A percentile compares a stretch with the other conserved stretches of the same genome.
phyloP scores from a whole-genome alignment of 2,113 vertebrate genomes.

The Otis tarda region DNA sequence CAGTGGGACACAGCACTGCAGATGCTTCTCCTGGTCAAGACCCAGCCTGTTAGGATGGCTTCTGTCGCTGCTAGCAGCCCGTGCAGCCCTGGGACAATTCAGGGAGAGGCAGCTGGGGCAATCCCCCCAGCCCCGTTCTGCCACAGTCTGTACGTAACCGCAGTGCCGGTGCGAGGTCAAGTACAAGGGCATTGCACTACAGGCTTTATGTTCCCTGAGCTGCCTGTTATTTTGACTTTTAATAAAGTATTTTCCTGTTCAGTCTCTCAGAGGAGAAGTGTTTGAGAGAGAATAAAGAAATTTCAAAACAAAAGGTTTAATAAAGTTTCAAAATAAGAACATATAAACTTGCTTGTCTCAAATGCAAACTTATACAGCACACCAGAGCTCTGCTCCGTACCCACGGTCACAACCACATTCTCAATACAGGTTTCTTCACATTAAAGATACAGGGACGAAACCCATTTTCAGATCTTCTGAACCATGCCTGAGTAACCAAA shows the following conservation, averaged over 20 bases:
- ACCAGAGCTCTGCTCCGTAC: not conserved
- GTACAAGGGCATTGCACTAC: not conserved
- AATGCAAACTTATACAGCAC: not conserved
- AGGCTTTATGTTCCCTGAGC: not conserved
- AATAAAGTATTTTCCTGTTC: not conserved
- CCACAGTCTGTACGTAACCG: fast-evolving
- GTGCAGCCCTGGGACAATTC: not conserved
- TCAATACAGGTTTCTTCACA: not conserved
- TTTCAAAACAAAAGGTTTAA: not conserved
- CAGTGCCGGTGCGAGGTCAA: fast-evolving
- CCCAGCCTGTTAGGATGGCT: not conserved
- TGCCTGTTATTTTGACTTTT: not conserved
- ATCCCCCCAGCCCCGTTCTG: fast-evolving
- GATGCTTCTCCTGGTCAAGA: not conserved
- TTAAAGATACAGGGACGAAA: not conserved
- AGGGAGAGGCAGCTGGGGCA: fast-evolving
- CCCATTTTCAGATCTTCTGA: not conserved
- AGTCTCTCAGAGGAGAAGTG: not conserved
- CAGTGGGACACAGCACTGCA: not conserved
- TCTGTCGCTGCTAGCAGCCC: not conserved
- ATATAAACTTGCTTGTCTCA: not conserved
- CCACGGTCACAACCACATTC: not conserved
- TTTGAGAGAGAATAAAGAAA: not conserved
- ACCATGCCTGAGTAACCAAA: not conserved
- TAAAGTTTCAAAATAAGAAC: not conserved